Base-by-base conservation (phyloP, 2,888 invertebrate genomes). In the Buathra laborator region DNA sequence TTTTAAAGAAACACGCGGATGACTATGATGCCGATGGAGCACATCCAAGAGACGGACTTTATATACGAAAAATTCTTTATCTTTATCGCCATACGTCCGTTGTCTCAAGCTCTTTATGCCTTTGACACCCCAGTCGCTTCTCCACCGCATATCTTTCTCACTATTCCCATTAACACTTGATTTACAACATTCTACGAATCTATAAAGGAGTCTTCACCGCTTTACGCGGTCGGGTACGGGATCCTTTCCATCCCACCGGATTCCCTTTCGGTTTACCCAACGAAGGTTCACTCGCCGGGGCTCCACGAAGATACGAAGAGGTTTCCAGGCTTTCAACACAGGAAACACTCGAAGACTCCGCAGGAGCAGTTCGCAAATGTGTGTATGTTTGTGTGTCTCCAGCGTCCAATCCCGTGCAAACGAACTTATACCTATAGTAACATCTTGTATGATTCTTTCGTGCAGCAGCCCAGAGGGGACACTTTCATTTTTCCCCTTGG, bases 171-270 rank as follows among this genome's bases (percentile, higher is more conserved):
- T 93, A 93, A 93, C 92, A 91, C 93, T 93, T 93, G 93, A 93
- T 93, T 93, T 93, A 93, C 93, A 92, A 91, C 93, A 92, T 92
- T 93, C 92, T 91, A 93, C 92, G 90, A 93, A 93, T 93, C 92
- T 93, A 93, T 93, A 93, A 93, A 93, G 90, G 90, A 89, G 89
- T 89, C 89, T 87, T 88, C 88, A 85, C 82, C 88, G 87, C 88
- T 87, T 62, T 29, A 32, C 32, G 59, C 59, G 59, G 32, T 88
- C 84, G n/a, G 14, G 12, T 44, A 66, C 37, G 37, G 19, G 62
- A 16, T 9, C 56, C 75, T 87, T 90, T 89, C 86, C 84, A 37
- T 81, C 83, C 44, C 80, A 75, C 62, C 74, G 64, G 51, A 75
- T 64, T 79, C 70, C 74, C 70, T 72, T 59, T 66, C 59, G 59